These are phyloP conservation scores for Orgyia antiqua DNA, from an alignment of 2,888 invertebrate species.

Conservation along the genomic window DNA sequence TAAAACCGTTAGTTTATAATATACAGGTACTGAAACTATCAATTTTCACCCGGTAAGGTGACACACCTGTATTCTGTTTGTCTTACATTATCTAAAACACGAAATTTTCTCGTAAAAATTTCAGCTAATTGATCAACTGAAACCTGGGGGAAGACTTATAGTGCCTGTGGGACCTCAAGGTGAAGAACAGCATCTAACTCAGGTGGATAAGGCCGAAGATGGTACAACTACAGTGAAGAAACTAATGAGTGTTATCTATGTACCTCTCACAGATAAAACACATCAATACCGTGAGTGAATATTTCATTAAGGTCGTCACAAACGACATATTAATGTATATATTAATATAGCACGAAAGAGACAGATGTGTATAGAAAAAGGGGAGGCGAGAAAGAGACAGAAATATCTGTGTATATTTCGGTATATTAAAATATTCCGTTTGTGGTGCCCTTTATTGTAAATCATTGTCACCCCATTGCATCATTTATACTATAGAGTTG, in stretches of 20 bases:
- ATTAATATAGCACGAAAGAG: no score
- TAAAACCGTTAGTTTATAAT: no score
- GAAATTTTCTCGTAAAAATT: neutral
- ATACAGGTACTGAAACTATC: no score
- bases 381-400: no score
- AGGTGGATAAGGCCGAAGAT: constrained; percentile 91
- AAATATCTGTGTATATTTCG: no score
- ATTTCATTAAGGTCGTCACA: no score
- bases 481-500: no score
- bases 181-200: constrained; percentile 91
- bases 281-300: constrained; percentile 71
- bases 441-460: no score
- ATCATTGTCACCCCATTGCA: no score
- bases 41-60: neutral
- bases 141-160: constrained; percentile 94
- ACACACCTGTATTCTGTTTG: neutral
- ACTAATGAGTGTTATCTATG: constrained; percentile 97
- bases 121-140: constrained; percentile 90
- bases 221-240: constrained; percentile 86
- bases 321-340: no score
- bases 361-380: no score
- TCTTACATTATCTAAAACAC: neutral
- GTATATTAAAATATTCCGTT: no score
- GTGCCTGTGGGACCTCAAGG: constrained; percentile 94
- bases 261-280: constrained; percentile 91